Percentiles rank a stretch among this genome's conserved stretches.
These are phyloP conservation scores for Eugnorisma glareosa DNA, from an alignment of 2,888 invertebrate species.

Conservation along the genomic window DNA sequence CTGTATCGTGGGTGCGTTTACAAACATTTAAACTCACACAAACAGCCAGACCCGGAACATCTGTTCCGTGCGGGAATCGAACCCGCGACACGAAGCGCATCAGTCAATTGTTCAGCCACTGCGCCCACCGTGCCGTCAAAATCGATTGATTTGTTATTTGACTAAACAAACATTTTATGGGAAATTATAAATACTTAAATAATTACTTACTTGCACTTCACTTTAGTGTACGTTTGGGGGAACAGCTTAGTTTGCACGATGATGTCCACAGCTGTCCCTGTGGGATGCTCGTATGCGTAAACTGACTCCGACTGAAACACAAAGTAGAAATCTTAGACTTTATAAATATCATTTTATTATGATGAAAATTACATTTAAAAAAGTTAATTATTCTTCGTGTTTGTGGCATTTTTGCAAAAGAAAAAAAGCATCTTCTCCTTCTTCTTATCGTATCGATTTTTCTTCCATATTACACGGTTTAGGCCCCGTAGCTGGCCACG, in stretches of 20 bases:
- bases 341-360: neutral
- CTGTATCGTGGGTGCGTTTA: too few relatives aligned
- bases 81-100: too few relatives aligned
- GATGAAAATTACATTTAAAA: neutral
- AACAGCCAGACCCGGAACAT: too few relatives aligned
- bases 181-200: neutral
- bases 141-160: too few relatives aligned
- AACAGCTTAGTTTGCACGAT: slow-evolving; percentile 53
- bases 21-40: too few relatives aligned
- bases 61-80: too few relatives aligned
- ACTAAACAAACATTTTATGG: neutral
- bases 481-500: too few relatives aligned
- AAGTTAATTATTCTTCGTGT: neutral
- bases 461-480: too few relatives aligned
- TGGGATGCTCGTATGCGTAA: neutral
- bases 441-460: too few relatives aligned
- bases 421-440: too few relatives aligned
- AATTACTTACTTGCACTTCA: slow-evolving; percentile 57
- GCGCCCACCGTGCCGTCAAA: too few relatives aligned
- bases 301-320: slow-evolving; percentile 41
- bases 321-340: neutral
- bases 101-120: too few relatives aligned
- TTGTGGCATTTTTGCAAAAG: neutral
- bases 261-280: slow-evolving; percentile 9
- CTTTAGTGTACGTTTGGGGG: slow-evolving; percentile 32